These are phyloP conservation scores for Mus pahari DNA, from an alignment of 2,113 vertebrate genomes.

Conservation along the genomic window DNA sequence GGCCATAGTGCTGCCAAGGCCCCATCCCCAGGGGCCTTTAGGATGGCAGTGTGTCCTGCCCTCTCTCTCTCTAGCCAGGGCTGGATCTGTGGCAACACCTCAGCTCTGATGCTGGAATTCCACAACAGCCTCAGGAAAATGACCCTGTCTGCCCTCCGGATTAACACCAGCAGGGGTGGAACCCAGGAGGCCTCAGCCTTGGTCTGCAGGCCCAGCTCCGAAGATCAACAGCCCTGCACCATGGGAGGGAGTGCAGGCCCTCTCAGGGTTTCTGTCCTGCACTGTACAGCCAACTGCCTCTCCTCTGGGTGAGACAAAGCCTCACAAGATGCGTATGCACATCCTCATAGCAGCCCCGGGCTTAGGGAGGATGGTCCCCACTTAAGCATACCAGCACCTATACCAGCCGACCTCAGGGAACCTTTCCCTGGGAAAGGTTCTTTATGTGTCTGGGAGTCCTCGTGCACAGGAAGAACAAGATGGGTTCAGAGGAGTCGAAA, in stretches of 20 bases:
- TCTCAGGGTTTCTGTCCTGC: background rate
- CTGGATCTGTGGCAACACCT: background rate
- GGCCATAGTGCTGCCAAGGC: background rate
- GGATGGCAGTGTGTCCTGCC: background rate
- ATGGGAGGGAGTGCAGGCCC: rapidly evolving
- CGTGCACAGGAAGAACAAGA: constrained; percentile 57
- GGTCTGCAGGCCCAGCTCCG: background rate
- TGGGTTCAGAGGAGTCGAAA: background rate
- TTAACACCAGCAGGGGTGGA: rapidly evolving
- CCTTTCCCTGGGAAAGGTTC: background rate
- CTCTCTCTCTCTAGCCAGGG: background rate
- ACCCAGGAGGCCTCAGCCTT: too few relatives aligned
- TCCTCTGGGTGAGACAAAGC: background rate
- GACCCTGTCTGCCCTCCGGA: rapidly evolving
- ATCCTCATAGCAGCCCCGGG: background rate
- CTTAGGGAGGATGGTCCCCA: background rate
- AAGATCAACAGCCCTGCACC: too few relatives aligned
- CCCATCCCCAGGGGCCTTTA: background rate
- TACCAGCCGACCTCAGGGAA: background rate
- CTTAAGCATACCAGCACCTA: background rate
- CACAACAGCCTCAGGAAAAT: background rate
- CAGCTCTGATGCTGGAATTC: background rate
- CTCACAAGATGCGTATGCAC: background rate
- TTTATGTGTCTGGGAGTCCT: background rate
- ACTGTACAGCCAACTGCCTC: background rate